These are phyloP conservation scores for Acleris holmiana DNA, from an alignment of 2,888 invertebrate genomes.

Conservation along the genomic window DNA sequence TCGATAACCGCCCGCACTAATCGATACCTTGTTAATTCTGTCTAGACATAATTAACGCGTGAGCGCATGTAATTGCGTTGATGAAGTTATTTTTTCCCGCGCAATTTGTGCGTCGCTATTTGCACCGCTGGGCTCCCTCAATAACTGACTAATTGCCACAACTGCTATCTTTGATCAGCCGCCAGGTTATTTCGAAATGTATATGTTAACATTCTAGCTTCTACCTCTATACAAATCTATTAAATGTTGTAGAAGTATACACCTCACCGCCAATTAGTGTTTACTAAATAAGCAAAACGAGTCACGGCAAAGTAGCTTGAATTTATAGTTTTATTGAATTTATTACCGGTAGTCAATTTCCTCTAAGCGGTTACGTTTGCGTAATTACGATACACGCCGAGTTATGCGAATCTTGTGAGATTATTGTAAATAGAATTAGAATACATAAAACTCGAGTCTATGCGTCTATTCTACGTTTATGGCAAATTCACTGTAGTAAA, in stretches of 20 bases:
- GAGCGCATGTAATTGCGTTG: conserved; percentile 49
- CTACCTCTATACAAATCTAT: conserved; percentile 32
- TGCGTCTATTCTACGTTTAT: conserved; percentile 41
- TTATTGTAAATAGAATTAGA: conserved; percentile 35
- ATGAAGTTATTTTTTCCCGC: conserved; percentile 57
- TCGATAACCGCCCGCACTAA: conserved; percentile 40
- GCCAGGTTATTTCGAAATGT: conserved; percentile 46
- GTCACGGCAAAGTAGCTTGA: conserved; percentile 42
- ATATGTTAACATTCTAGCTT: conserved; percentile 33
- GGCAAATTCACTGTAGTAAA: conserved; percentile 39
- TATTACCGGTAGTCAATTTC: conserved; percentile 43
- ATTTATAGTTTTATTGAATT: conserved; percentile 46
- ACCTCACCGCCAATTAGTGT: conserved; percentile 56
- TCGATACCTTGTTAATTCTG: conserved; percentile 42
- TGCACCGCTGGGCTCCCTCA: conserved; percentile 47
- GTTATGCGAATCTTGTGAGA: conserved; percentile 25
- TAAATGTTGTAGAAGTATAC: conserved; percentile 36
- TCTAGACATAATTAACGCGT: conserved; percentile 40
- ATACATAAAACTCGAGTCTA: conserved; percentile 38
- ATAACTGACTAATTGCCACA: conserved; percentile 50
- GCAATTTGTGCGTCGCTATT: conserved; percentile 46
- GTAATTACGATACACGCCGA: conserved; percentile 36
- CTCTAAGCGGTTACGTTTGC: conserved; percentile 41
- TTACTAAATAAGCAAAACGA: conserved; percentile 53
- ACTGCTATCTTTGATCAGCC: conserved; percentile 46